Conservation (phyloP, 2,797 vertebrate species). For the Ispidina picta region DNA sequence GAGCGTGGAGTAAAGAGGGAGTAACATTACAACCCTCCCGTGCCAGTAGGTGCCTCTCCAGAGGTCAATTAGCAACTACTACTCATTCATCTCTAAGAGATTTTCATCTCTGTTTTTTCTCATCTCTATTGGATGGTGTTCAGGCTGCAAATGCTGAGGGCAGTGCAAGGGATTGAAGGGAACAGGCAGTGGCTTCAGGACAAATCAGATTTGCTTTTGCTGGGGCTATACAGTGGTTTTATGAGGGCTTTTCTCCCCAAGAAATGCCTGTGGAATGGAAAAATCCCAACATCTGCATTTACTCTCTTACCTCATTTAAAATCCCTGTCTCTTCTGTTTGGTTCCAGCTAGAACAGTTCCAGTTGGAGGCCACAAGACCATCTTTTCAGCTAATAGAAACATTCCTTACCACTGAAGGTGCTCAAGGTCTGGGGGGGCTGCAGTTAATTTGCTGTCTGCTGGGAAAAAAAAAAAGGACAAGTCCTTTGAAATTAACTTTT, state of each 20-base stretch:
- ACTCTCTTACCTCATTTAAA: background rate
- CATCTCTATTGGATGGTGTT: background rate
- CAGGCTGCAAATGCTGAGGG: background rate
- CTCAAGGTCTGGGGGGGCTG: background rate
- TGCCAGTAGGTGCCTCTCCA: rapidly evolving
- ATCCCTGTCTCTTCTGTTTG: background rate
- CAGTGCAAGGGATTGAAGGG: background rate
- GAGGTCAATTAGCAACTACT: background rate
- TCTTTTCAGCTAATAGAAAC: background rate
- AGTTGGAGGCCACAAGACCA: background rate
- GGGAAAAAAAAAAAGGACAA: background rate
- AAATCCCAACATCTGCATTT: background rate
- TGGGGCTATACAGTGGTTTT: background rate
- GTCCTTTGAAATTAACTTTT: background rate
- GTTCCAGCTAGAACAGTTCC: background rate
- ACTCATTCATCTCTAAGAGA: background rate
- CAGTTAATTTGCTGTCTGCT: background rate
- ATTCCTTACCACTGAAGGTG: background rate
- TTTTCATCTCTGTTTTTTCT: no score
- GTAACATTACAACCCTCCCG: rapidly evolving
- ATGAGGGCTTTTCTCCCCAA: background rate
- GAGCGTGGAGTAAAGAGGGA: background rate
- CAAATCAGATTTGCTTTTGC: background rate
- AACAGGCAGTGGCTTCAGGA: background rate
- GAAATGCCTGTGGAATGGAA: background rate